Base-by-base conservation (phyloP, 2,113 vertebrate species). In the Poicephalus meyeri region DNA sequence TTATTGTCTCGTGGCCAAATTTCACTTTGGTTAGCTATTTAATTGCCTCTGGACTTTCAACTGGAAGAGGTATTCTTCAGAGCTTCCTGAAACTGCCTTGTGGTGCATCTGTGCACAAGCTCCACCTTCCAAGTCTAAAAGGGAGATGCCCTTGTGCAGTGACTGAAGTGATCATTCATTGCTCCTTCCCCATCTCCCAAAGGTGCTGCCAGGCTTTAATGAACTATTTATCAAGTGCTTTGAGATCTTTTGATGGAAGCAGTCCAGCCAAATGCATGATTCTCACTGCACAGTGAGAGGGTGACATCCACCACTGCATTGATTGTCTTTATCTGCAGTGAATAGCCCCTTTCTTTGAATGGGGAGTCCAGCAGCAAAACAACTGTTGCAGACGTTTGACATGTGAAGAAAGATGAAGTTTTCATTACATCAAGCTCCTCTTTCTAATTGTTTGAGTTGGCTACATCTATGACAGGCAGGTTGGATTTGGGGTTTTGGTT, bases 101-200 rank as follows among this genome's bases (percentile, higher is more conserved):
- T 11, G 14, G 74, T 86, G 85, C 58, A 42, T 95, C 89, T 96
- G 93, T 95, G 87, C 37, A 6, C 93, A 93, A 96, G 94, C 81
- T 89, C 81, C 0, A 7, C 52, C 87, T 87, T 89, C 87, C 49
- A 58, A 53, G 21, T 93, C 94, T 85, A 53, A 94, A 94, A 73
- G 93, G 89, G 93, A 95, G 81, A 89, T 97, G 94, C 91, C 94
- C 96, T 95, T 96, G 87, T 85, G 58, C 73, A 84, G 86, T 94
- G 89, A 91, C 91, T 96, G 95, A 94, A 94, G 87, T 76, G 84
- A 95, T 96, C 70, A 1, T 82, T 97, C 94, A 91, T 96, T 94
- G 93, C 73, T 95, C 81, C 81, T 72, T 88, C 78, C 44, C 50
- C 46, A 37, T 89, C 80, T 95, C 95, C 92, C 94, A 92, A 72